Percentiles rank a stretch among this genome's conserved stretches.
Evolutionary conservation across 2,113 vertebrate species (phyloP).

Genomic region (Myocastor coypus): DNA sequence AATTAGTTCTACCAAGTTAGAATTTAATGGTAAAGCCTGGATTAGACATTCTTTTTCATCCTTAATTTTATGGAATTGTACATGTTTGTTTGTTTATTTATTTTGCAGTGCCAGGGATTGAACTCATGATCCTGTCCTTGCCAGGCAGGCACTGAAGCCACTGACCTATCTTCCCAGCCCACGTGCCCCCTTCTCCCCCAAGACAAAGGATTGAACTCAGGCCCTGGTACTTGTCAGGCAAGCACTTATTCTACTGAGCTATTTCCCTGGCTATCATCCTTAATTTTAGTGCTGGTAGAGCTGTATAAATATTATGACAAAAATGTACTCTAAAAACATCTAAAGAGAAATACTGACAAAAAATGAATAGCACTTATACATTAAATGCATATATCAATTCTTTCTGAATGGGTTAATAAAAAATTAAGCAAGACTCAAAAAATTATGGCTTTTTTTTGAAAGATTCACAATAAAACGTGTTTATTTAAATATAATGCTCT

Average conservation of each 20-base stretch:
- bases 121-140: too few species aligned
- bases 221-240: too few species aligned
- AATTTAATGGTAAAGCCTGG: conserved; percentile 30
- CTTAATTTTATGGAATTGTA: too few species aligned
- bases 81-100: too few species aligned
- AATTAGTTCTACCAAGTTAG: conserved; percentile 2
- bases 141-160: too few species aligned
- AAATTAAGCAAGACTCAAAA: conserved; percentile 26
- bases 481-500: conserved; percentile 45
- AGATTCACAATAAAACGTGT: conserved; percentile 24
- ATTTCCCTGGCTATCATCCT: too few species aligned
- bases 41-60: not conserved
- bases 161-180: too few species aligned
- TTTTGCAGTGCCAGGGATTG: too few species aligned
- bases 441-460: conserved; percentile 42
- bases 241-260: too few species aligned
- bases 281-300: not conserved
- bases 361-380: conserved; percentile 15
- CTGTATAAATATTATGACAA: not conserved
- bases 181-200: too few species aligned
- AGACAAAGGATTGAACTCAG: too few species aligned
- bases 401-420: conserved; percentile 46
- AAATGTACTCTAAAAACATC: conserved; percentile 46
- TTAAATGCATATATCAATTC: not conserved
- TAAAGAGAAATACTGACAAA: not conserved